Base-by-base conservation (phyloP, 2,113 vertebrate species). In the Saguinus imperator region DNA sequence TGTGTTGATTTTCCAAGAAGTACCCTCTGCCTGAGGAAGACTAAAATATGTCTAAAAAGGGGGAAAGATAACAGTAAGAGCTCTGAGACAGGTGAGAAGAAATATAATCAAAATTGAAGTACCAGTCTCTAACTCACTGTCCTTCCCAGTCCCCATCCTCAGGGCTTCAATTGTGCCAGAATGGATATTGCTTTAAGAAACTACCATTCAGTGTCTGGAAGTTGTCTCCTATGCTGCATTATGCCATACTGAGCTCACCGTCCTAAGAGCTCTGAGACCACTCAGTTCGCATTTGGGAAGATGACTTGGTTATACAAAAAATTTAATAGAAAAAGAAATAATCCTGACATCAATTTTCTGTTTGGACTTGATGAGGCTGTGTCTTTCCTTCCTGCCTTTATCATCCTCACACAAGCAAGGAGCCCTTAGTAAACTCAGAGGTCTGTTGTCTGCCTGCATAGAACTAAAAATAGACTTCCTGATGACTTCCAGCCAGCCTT, bases 281-380 rank as follows among this genome's bases (percentile, higher is more conserved):
- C 21, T 84, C 61, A 55, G 72, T 18, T 87, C 23, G 13, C 57
- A 45, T 68, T 57, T 66, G 17, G 32, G 8, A 76, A 87, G 48
- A 66, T 43, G 14, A 40, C n/a, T 11, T 83, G 20, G 8, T 84
- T 58, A 61, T 20, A 9, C 48, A 72, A 55, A 86, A 52, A 50
- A 64, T 20, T 43, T 70, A 37, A 72, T 79, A 57, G 45, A 64
- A 85, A 95, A 80, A 37, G 66, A 89, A 94, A 84, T 84, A 68
- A 85, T 96, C 86, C 89, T 81, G 80, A 86, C 80, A 88, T 96
- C 80, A 94, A 16, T 76, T 94, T 92, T 97, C 32, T 55, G 18
- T 79, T 80, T 73, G 50, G 50, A 73, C 16, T 89, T 66, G 76
- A 73, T 43, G 88, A 92, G n/a, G 61, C 57, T 16, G 4, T 86